Base-by-base conservation (phyloP, 2,797 vertebrate species). In the Neoniphon sammara region DNA sequence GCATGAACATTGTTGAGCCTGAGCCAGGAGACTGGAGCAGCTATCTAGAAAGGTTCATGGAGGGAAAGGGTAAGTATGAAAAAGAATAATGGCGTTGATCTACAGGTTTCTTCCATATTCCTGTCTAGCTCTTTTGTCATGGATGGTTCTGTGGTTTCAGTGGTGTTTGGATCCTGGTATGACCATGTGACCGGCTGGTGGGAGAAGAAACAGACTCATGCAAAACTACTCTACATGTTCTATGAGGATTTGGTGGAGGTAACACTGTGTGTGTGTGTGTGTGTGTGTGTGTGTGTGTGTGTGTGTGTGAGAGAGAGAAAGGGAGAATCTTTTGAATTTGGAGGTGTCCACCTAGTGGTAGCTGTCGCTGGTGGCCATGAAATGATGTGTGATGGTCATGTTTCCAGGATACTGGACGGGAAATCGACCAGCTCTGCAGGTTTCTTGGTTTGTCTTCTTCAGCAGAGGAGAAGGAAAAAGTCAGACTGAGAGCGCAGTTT, bases 171-270 rank as follows among this genome's bases (percentile, higher is more conserved):
- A 9, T 91, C 95, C 73, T 96, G 94, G 93, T 93, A 93, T 1
- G 82, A 95, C 0, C 93, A 95, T 0, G 91, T 94, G 65, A 86
- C 31, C 0, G 91, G 82, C 36, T 94, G 91, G 91, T 94, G 94
- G 93, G 90, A 94, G 57, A 94, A 94, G 77, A 94, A 83, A 70
- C 90, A 93, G 78, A 82, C 88, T 5, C 75, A 89, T 54, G 88
- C 81, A 18, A 90, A 91, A 23, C 90, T 95, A 42, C 84, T 93
- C 65, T 95, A 95, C 69, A 84, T 96, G 60, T 94, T 95, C 86
- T 96, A 95, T 30, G 95, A 96, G 84, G 94, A 95, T 56, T 85
- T 95, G 87, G 89, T 93, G 79, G 91, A 95, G 92, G 93, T 95
- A 75, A 89, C 75, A 75, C 2, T 27, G 25, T 27, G 25, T 27